Evolutionary conservation across 2,113 vertebrate genomes (phyloP), one percentile per base, ranked within the genome.

Genomic region (Bufo gargarizans): DNA sequence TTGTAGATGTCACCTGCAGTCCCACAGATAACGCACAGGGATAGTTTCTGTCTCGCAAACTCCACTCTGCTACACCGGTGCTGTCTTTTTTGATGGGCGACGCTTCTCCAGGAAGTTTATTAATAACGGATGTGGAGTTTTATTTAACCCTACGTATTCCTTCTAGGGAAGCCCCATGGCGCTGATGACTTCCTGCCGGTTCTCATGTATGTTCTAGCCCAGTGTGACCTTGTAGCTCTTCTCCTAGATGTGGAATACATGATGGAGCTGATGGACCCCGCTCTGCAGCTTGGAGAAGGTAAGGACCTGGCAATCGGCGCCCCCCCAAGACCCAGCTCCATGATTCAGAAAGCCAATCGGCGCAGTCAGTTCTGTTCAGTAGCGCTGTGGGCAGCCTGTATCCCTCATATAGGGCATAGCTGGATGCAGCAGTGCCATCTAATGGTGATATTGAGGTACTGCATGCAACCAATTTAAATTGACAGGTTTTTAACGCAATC

Each of bases 211-310:
- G 98, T 99, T 13, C 88, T 99, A 93, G 98, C 97, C 1, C 95
- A 97, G 86, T 96, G 96, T 91, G 97, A 99, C 90, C 92, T 99
- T 90, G 90, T 93, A 0, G 92, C 95, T 76, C 93, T 99, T 89
- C 95, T 97, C 86, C 91, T 98, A 89, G 96, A 98, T 59, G 97
- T 99, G 77, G 98, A 99, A 86, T 99, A 99, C 83, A 97, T 99
- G 97, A 99, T 99, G 98, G 98, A 99, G 92, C 92, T 99, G 90
- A 99, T 99, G 97, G 98, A 99, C 86, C 98, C 98, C 0, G 95
- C 98, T 4, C 92, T 99, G 90, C 97, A 98, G 89, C 95, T 98
- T 4, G 98, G 98, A 86, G 98, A 99, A 95, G 98, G 98, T 98
- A 92, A 82, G 72, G 72, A 13, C 33, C 7, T 45, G 45, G 10